Base-by-base conservation (phyloP, 2,888 invertebrate species). In the Scrobipalpa atriplicella region DNA sequence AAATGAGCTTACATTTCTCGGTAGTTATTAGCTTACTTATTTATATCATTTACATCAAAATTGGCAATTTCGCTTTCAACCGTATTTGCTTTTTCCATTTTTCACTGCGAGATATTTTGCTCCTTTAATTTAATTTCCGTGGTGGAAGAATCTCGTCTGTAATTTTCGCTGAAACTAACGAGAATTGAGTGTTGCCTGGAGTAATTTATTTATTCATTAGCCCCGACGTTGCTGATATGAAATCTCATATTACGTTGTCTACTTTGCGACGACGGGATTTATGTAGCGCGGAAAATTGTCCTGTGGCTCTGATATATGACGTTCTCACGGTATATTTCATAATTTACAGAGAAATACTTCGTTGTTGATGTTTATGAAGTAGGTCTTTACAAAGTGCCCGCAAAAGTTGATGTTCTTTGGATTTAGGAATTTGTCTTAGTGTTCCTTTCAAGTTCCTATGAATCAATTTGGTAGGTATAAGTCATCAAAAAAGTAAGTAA, bases 171-270 rank as follows among this genome's bases (percentile, higher is more conserved):
- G 61, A 68, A 70, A 66, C 69, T 68, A 69, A 71, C 68, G 47
- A 68, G 68, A 68, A 70, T 68, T 67, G 68, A 72, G 70, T 65
- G 68, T 54, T 67, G 67, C 66, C 66, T 39, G 62, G 66, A 66
- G 67, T 67, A 69, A 73, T 70, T 69, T 69, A 71, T 72, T 70
- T 71, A 70, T 71, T 73, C 72, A 73, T 73, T 72, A 73, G 65
- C 21, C 64, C 41, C 62, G 69, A 66, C 69, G 70, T 41, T 67
- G 64, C 43, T 41, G 78, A 82, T 80, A 81, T 84, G 83, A 85
- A 85, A 84, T 84, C 82, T 85, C 84, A 81, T 85, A 86, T 86
- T 84, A 86, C 82, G 85, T 83, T 86, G 83, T 86, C 84, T 82
- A 80, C 86, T 83, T 84, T 81, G 77, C 56, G 11, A 29, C 54